Evolutionary conservation across 2,113 vertebrate species (phyloP).

Genomic region (Pelvicachromis taeniatus): DNA sequence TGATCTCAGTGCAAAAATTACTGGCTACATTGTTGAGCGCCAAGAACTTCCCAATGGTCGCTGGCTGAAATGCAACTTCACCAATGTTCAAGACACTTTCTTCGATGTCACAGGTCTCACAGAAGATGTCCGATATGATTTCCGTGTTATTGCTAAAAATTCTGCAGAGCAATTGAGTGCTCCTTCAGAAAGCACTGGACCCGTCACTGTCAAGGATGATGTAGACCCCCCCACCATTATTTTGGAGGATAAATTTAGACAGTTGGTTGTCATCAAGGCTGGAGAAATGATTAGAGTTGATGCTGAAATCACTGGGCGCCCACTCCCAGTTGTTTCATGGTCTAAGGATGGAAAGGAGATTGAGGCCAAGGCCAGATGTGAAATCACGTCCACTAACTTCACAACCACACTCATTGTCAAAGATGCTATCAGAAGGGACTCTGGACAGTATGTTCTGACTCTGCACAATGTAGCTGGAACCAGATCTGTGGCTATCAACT

Average conservation of each 20-base stretch:
- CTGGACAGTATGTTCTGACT: conserved; percentile 91
- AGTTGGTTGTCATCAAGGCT: conserved; percentile 88
- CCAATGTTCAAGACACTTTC: conserved; percentile 90
- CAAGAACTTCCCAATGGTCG: conserved; percentile 91
- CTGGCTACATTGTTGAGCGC: conserved; percentile 91
- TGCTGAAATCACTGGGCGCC: conserved; percentile 90
- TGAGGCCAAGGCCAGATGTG: conserved; percentile 88
- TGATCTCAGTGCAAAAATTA: conserved; percentile 89
- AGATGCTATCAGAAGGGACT: conserved; percentile 89
- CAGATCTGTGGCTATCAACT: conserved; percentile 86
- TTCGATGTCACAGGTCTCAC: conserved; percentile 92
- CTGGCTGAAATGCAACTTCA: conserved; percentile 97
- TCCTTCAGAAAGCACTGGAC: conserved; percentile 90
- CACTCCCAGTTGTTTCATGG: conserved; percentile 91
- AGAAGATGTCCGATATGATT: conserved; percentile 95
- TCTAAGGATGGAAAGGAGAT: conserved; percentile 93
- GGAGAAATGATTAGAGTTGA: conserved; percentile 90
- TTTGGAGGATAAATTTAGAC: conserved; percentile 89
- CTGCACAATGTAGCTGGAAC: conserved; percentile 94
- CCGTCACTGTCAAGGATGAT: conserved; percentile 94
- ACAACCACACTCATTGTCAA: conserved; percentile 82
- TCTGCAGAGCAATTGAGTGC: conserved; percentile 87
- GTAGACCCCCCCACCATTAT: conserved; percentile 92
- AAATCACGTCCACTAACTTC: conserved; percentile 86
- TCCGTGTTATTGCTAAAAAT: conserved; percentile 92